These are phyloP conservation scores for Salvelinus fontinalis DNA, from an alignment of 2,113 vertebrate species.

Conservation along the genomic window DNA sequence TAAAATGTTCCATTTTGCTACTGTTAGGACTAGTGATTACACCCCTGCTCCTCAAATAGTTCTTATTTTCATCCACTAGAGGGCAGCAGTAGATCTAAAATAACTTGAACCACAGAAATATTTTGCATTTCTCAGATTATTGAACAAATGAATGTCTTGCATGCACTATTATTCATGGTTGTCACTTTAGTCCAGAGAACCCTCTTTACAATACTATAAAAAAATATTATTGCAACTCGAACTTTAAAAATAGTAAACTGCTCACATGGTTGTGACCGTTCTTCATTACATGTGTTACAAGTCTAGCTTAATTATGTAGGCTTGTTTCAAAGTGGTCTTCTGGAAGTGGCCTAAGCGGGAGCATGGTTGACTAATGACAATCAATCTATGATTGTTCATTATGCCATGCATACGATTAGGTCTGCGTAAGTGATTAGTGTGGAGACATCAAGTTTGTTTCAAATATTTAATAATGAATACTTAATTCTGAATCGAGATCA, in stretches of 20 bases:
- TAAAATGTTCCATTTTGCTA: too few relatives aligned
- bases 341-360: background rate
- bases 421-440: too few relatives aligned
- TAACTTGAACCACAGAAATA: background rate
- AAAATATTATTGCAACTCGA: background rate
- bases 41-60: background rate
- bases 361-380: too few relatives aligned
- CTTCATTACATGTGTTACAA: background rate
- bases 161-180: background rate
- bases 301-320: background rate
- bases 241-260: too few relatives aligned
- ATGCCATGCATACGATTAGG: too few relatives aligned
- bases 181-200: background rate
- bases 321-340: background rate
- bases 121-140: background rate
- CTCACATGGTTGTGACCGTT: background rate
- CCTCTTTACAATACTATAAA: background rate
- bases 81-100: constrained; percentile 58
- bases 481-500: too few relatives aligned
- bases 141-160: background rate
- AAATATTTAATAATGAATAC: too few relatives aligned
- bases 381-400: too few relatives aligned
- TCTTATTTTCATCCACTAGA: constrained; percentile 54
- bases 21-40: too few relatives aligned
- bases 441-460: too few relatives aligned